These are phyloP conservation scores for Odontamblyopus rebecca DNA, from an alignment of 2,797 vertebrate species.

Conservation along the genomic window DNA sequence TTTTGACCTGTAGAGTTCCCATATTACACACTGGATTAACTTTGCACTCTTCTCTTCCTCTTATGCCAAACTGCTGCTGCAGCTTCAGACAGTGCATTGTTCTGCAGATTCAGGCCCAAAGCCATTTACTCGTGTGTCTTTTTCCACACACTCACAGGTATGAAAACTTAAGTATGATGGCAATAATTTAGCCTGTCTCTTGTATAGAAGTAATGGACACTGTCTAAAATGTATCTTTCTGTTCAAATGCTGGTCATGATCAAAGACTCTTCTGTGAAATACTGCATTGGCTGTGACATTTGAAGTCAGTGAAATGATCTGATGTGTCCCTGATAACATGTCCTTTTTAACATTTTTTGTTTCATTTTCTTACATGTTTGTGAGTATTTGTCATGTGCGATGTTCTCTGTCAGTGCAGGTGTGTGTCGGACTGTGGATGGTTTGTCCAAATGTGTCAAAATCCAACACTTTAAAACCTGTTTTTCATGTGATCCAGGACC, in stretches of 20 bases:
- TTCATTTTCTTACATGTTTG: conserved; percentile 19
- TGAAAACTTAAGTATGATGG: conserved; percentile 63
- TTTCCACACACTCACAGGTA: conserved; percentile 23
- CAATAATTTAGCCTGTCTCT: conserved; percentile 66
- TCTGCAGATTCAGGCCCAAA: conserved; percentile 40
- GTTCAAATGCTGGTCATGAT: conserved; percentile 41
- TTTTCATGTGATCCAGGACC: conserved; percentile 32
- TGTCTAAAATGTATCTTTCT: conserved; percentile 30
- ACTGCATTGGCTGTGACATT: conserved; percentile 19
- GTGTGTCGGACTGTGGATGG: conserved; percentile 17
- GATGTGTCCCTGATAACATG: conserved; percentile 30
- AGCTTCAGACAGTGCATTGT: conserved; percentile 19
- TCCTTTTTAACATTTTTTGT: neutral
- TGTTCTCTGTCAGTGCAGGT: conserved; percentile 17
- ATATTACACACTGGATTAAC: conserved; percentile 23
- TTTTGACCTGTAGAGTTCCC: conserved; percentile 19
- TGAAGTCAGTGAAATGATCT: conserved; percentile 17
- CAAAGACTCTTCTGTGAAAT: conserved; percentile 43
- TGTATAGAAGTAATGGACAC: conserved; percentile 46
- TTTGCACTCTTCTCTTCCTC: conserved; percentile 29
- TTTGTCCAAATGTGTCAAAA: conserved; percentile 22
- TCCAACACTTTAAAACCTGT: conserved; percentile 57
- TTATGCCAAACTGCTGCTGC: conserved; percentile 14
- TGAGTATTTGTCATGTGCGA: conserved; percentile 32
- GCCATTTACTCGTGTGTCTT: conserved; percentile 49